These are phyloP conservation scores for Cynoglossus semilaevis DNA, from an alignment of 2,113 vertebrate species.

Conservation along the genomic window DNA sequence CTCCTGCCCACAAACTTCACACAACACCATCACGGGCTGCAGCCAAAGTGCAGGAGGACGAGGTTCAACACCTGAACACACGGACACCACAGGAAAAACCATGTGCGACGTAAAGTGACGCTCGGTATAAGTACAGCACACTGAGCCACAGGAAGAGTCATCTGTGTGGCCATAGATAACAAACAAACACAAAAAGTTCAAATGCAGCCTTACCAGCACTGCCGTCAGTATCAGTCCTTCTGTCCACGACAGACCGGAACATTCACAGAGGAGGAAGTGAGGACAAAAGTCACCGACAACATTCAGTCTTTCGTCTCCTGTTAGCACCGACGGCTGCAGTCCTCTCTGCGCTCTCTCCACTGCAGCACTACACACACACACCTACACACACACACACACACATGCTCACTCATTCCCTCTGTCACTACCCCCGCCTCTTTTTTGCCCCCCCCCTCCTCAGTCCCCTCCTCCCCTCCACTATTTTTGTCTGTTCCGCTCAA, in stretches of 20 bases:
- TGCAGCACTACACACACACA: conserved; percentile 68
- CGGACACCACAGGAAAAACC: too few species aligned
- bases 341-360: conserved; percentile 72
- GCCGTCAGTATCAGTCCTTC: conserved; percentile 69
- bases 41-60: conserved; percentile 11
- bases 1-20: not conserved
- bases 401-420: conserved; percentile 51
- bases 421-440: conserved; percentile 69
- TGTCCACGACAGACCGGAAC: conserved; percentile 64
- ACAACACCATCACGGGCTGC: conserved; percentile 10
- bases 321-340: conserved; percentile 78
- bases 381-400: conserved; percentile 28
- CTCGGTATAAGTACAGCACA: not conserved
- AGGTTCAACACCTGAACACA: conserved; percentile 5
- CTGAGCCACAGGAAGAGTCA: not conserved
- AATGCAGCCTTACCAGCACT: conserved; percentile 73
- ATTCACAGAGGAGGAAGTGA: conserved; percentile 75
- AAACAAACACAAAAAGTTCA: conserved; percentile 51
- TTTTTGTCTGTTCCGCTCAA: conserved; percentile 65
- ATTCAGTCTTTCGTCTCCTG: conserved; percentile 70
- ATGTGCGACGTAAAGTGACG: too few species aligned
- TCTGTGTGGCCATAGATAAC: conserved; percentile 15
- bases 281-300: conserved; percentile 64
- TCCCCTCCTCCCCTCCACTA: conserved; percentile 61
- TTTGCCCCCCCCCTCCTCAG: conserved; percentile 66